Evolutionary conservation across 1,140 invertebrate species (phyloP), one percentile per base, ranked within the genome.

Genomic region (Drosophila grimshawi): DNA sequence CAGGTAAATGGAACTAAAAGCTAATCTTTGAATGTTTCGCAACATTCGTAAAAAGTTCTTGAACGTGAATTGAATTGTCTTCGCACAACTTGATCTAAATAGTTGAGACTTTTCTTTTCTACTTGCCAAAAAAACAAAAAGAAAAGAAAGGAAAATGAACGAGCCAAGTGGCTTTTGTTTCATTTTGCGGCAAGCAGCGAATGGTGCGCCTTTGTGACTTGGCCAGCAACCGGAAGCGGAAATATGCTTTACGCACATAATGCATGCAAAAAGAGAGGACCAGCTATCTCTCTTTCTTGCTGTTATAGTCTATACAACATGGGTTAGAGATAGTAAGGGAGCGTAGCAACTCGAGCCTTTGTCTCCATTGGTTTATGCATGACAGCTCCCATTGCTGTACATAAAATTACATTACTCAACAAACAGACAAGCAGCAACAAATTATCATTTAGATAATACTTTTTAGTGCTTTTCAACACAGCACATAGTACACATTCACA

Each of bases 371-470:
- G 67, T 72, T 76, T 71, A 76, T 76, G 73, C 73, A 76, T 76
- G 66, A 63, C 61, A 61, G 66, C 73, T 76, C 62, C 74, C 63
- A 60, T 63, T 45, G 70, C 63, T 60, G 81, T 78, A 86, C 68
- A 81, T 70, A 68, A 69, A 89, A 88, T 88, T 88, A 83, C 83
- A 83, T 89, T 83, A 80, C 85, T 80, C 85, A 83, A 80, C 76
- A 88, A 88, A 88, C 83, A 88, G 86, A 76, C 68, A 76, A 30
- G 55, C 53, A 80, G 85, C 83, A 86, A 86, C 83, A 86, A 86
- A 86, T 86, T 86, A 86, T 86, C 83, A 86, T 86, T 88, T 86
- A 86, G 80, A 86, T 86, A 86, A 86, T 88, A 86, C 83, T 88
- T 86, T 86, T 86, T 88, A 86, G 83, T 86, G 83, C 83, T 88